Percentiles rank a stretch among this genome's conserved stretches.
phyloP scores from a whole-genome alignment of 2,797 vertebrate species.

The Lateolabrax maculatus region DNA sequence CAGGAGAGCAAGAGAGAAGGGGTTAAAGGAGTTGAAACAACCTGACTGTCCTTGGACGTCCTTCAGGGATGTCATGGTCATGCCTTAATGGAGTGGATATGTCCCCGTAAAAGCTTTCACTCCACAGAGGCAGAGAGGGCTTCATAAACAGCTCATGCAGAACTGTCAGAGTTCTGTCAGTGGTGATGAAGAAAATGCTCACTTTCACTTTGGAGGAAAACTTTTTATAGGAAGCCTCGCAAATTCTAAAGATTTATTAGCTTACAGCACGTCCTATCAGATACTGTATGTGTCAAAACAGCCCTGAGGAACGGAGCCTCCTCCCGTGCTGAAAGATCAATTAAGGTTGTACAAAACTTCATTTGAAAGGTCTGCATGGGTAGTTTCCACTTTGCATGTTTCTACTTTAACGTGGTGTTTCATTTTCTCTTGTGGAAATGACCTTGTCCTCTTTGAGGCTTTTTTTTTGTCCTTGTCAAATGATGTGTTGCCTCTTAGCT shows the following conservation, averaged over 20 bases:
- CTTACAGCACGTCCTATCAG: slow-evolving; percentile 25
- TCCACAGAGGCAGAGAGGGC: slow-evolving; percentile 69
- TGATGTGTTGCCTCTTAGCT: slow-evolving; percentile 55
- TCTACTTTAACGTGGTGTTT: slow-evolving; percentile 30
- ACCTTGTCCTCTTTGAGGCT: slow-evolving; percentile 54
- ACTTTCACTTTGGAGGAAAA: slow-evolving; percentile 50
- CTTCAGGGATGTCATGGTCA: slow-evolving; percentile 74
- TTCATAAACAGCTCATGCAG: slow-evolving; percentile 74
- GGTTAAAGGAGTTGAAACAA: slow-evolving; percentile 38
- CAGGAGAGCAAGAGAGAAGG: slow-evolving; percentile 17
- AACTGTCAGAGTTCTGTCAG: slow-evolving; percentile 62
- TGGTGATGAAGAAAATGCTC: slow-evolving; percentile 52
- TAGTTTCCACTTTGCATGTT: slow-evolving; percentile 37
- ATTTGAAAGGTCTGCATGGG: slow-evolving; percentile 29
- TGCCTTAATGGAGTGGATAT: slow-evolving; percentile 80
- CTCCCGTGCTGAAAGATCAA: slow-evolving; percentile 25
- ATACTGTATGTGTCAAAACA: slow-evolving; percentile 38
- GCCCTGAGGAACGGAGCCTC: slow-evolving; percentile 18
- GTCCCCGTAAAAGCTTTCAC: slow-evolving; percentile 81
- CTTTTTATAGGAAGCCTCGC: slow-evolving; percentile 47
- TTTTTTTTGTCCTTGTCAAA: slow-evolving; percentile 64
- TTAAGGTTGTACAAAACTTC: slow-evolving; percentile 23
- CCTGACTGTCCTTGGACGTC: slow-evolving; percentile 66
- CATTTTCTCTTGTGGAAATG: slow-evolving; percentile 35
- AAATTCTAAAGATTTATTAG: slow-evolving; percentile 56